Evolutionary conservation across 1,140 invertebrate genomes (phyloP), one percentile per base, ranked within the genome.

Genomic region (Nephotettix cincticeps): DNA sequence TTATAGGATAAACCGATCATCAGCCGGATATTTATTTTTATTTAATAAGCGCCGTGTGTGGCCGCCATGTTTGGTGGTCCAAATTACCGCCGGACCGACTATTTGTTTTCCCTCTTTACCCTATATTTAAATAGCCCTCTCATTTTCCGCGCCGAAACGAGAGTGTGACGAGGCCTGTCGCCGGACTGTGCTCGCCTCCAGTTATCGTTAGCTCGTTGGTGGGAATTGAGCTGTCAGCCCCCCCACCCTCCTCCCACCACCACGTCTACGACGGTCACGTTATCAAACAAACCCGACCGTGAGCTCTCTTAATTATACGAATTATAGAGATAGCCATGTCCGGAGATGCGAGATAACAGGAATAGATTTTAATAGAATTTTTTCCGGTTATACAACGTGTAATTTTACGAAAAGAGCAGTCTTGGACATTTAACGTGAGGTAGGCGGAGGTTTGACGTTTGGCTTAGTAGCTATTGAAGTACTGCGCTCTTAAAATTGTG

Each of bases 91-190:
- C 21, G 9, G 23, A 9, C 56, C 56, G 25, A 61, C 56, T 61
- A 61, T 61, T 61, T 61, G 56, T 61, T 61, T 61, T 61, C 25
- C 56, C 56, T 28, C 56, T 61, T 61, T 61, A 61, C 56, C 56
- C 56, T 61, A 61, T 61, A 61, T 61, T 61, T 61, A 61, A 61
- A 61, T 61, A 21, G 47, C 56, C 56, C 56, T 25, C 28, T 25
- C 28, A 9, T 27, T 61, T 61, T 61, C 9, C 56, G 25, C 6
- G 56, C 56, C 56, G 56, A 61, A 61, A 61, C 56, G 6, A 25
- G 56, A 61, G 56, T 61, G 56, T 61, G 32, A 36, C 32, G 32
- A 36, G 32, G 14, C 32, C 14, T 36, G 32, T 36, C 32, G 32
- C 32, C 32, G 32, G n/a, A n/a, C n/a, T n/a, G n/a, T n/a, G 6